phyloP scores from a whole-genome alignment of 2,797 vertebrate genomes.

The Micropoecilia bifurca region DNA sequence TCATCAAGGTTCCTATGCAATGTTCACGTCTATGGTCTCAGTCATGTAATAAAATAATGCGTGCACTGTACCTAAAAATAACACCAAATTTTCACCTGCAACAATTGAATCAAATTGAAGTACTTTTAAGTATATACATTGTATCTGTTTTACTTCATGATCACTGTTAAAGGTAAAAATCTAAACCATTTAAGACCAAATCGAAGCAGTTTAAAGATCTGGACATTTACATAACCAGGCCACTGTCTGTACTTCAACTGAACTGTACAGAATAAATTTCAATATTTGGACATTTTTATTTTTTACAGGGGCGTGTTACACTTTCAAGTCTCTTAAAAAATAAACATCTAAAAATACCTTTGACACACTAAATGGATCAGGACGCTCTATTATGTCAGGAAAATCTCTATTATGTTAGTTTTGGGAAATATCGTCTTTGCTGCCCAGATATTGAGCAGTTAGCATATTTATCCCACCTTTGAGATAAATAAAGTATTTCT shows the following conservation, averaged over 20 bases:
- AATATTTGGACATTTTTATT: background rate
- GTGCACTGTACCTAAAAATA: background rate
- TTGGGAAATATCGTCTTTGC: too few relatives aligned
- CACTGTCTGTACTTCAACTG: background rate
- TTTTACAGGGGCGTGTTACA: background rate
- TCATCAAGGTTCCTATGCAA: background rate
- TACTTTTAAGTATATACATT: background rate
- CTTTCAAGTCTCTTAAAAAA: background rate
- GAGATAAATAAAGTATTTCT: too few relatives aligned
- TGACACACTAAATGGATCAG: background rate
- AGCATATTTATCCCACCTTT: too few relatives aligned
- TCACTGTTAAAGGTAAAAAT: background rate
- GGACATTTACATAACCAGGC: background rate
- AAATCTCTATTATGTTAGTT: too few relatives aligned
- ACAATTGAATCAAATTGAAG: background rate
- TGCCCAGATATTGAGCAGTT: too few relatives aligned
- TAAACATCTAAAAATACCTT: background rate
- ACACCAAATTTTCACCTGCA: background rate
- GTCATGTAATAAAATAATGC: background rate
- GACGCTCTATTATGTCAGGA: background rate
- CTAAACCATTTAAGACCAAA: too few relatives aligned
- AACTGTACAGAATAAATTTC: background rate
- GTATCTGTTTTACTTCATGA: background rate
- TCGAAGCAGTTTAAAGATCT: background rate
- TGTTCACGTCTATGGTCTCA: background rate